These are phyloP conservation scores for Acrobasis suavella DNA, from an alignment of 2,888 invertebrate species.

Conservation along the genomic window DNA sequence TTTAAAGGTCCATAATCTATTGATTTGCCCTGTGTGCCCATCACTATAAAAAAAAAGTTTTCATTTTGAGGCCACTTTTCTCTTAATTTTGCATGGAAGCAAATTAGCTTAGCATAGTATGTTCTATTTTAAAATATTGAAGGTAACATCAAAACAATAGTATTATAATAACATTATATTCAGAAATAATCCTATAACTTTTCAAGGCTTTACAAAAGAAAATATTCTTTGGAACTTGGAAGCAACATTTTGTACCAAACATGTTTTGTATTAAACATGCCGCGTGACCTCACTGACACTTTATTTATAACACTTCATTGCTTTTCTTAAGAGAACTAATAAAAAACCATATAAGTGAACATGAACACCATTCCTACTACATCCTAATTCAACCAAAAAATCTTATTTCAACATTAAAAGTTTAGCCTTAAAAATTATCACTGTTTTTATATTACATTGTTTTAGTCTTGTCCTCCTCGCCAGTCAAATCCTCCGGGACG, in stretches of 20 bases:
- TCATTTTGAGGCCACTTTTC: too few species aligned
- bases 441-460: slow-evolving; percentile 40
- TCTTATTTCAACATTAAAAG: slow-evolving; percentile 23
- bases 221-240: slow-evolving; percentile 14
- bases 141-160: not conserved
- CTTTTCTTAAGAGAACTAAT: not conserved
- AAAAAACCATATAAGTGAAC: not conserved
- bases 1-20: too few species aligned
- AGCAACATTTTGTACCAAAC: slow-evolving; percentile 5
- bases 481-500: slow-evolving; percentile 95
- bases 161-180: slow-evolving; percentile 16
- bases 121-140: not conserved
- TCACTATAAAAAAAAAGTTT: too few species aligned
- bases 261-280: not conserved
- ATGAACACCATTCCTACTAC: not conserved
- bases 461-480: slow-evolving; percentile 76
- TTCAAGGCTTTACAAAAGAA: slow-evolving; percentile 17
- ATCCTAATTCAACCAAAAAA: slow-evolving; percentile 23
- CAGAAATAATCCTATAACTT: slow-evolving; percentile 13
- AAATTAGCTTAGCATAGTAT: too few species aligned
- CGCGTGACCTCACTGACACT: not conserved
- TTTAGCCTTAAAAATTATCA: slow-evolving; percentile 31
- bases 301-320: slow-evolving; percentile 12
- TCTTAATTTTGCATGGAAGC: too few species aligned
- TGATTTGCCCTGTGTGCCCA: too few species aligned